Evolutionary conservation across 2,113 vertebrate genomes (phyloP).

Genomic region (Prinia subflava): DNA sequence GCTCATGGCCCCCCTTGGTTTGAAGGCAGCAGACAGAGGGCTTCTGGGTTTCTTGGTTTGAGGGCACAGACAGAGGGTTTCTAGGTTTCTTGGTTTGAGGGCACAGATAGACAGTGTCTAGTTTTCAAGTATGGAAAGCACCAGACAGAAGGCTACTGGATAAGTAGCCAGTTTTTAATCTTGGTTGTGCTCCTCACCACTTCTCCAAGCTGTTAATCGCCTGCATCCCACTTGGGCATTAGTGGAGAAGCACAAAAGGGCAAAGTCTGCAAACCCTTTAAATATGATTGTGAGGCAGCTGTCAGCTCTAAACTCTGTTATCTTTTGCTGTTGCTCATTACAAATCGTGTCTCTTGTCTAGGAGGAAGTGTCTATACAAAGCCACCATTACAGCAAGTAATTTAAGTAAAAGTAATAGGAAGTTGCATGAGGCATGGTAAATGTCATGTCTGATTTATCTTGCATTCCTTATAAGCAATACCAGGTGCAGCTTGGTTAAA

Average conservation of each 20-base stretch:
- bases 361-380: background rate
- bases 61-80: background rate
- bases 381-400: background rate
- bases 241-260: background rate
- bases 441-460: background rate
- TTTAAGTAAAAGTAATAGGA: background rate
- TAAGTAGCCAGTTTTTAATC: background rate
- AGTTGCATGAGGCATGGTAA: background rate
- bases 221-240: background rate
- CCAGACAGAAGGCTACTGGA: background rate
- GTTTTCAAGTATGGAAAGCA: background rate
- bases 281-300: background rate
- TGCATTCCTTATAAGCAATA: background rate
- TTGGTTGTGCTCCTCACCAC: background rate
- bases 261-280: background rate
- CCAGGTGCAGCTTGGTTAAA: background rate
- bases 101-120: background rate
- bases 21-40: background rate
- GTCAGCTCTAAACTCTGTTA: background rate
- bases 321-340: background rate
- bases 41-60: background rate
- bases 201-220: background rate
- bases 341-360: background rate
- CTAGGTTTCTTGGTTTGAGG: background rate
- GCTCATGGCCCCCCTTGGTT: fast-evolving